Evolutionary conservation across 2,797 vertebrate species (phyloP).

Genomic region (Pseudochirops cupreus): DNA sequence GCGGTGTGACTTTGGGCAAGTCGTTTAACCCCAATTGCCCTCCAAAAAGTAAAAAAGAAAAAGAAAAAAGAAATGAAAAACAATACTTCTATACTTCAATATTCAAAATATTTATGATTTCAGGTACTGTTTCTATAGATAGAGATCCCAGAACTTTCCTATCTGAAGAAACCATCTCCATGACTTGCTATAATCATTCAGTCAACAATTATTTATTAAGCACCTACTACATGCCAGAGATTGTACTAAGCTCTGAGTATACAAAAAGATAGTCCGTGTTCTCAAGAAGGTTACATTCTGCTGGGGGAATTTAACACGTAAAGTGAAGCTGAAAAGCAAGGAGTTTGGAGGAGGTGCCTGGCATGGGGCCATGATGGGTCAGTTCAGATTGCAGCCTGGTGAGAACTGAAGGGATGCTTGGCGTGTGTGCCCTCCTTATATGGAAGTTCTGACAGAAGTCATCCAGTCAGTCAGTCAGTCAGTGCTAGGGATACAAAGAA

Average conservation of each 20-base stretch:
- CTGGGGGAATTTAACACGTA: background rate
- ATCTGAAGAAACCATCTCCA: background rate
- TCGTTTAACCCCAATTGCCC: too few relatives aligned
- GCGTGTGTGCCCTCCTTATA: background rate
- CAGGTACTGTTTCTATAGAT: background rate
- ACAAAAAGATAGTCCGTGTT: background rate
- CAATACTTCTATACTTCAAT: background rate
- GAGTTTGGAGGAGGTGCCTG: background rate
- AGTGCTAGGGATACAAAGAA: background rate
- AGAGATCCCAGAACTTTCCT: background rate
- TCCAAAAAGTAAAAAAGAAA: background rate
- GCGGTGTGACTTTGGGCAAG: too few relatives aligned
- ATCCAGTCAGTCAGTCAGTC: background rate
- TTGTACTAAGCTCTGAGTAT: background rate
- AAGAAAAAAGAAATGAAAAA: background rate
- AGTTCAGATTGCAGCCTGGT: background rate
- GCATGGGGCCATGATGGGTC: background rate
- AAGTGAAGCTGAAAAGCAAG: background rate
- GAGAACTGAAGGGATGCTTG: background rate
- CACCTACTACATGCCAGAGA: background rate
- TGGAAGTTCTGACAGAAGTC: background rate
- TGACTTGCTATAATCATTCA: background rate
- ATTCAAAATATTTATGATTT: background rate
- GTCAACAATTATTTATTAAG: background rate
- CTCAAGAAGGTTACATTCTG: background rate